Base-by-base conservation (phyloP, 1,140 invertebrate species). In the Drosophila kanapiae region DNA sequence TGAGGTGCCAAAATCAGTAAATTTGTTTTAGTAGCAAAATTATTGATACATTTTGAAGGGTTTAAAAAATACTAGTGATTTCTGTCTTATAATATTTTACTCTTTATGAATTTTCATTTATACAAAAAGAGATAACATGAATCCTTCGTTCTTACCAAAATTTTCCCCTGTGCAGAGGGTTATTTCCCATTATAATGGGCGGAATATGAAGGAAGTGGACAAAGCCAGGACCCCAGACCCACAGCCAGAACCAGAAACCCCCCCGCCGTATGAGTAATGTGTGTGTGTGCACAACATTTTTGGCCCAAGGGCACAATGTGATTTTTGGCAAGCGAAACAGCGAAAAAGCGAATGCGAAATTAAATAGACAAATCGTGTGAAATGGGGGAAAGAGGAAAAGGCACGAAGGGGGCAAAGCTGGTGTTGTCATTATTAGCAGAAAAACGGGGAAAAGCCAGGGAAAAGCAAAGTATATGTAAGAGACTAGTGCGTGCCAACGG, bases 321-420 rank as follows among this genome's bases (percentile, higher is more conserved):
- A 57, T 78, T 77, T 70, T 84, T 80, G 77, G 75, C 82, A 79
- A 58, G 63, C 60, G 62, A 48, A 85, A 77, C 69, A 65, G 78
- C 75, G 65, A 78, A 84, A 76, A 74, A 77, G 68, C 75, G 62
- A 85, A 81, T 78, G 78, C 64, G 62, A 86, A 87, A 72, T 71
- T 76, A 87, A 87, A 82, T 67, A 70, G 74, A 59, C 78, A 80
- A 37, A 54, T 23, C 9, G 65, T 31, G 42, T 37, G 45, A 33
- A 45, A 48, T 16, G n/a, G 9, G 37, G n/a, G 7, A 40, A 11
- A 37, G 35, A 62, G 7, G n/a, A 42, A 31, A 14, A 3, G 14
- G 3, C 40, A 47, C 11, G 16, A 27, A 7, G 37, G 9, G 33
- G 27, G 48, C 42, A 35, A 14, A 16, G 10, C 4, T 35, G 13